These are phyloP conservation scores for Protosalanx chinensis DNA, from an alignment of 2,797 vertebrate species.

Conservation along the genomic window DNA sequence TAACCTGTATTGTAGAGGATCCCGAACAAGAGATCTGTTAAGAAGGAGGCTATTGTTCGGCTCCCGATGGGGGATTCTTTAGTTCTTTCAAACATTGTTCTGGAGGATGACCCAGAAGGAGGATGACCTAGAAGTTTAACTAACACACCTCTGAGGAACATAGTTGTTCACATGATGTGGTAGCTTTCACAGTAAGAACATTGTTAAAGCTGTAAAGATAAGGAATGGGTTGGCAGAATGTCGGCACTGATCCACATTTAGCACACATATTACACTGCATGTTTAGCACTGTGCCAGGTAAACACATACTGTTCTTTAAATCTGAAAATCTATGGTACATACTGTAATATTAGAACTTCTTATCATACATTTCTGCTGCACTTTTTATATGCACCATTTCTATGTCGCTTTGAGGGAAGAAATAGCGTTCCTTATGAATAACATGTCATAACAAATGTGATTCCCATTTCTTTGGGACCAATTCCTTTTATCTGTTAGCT, in stretches of 20 bases:
- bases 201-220: not conserved
- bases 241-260: no score
- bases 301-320: no score
- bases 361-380: no score
- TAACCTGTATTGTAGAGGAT: slow-evolving; percentile 40
- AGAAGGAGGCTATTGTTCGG: slow-evolving; percentile 61
- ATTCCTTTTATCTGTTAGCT: slow-evolving; percentile 28
- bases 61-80: slow-evolving; percentile 58
- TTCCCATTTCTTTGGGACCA: slow-evolving; percentile 21
- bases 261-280: not conserved
- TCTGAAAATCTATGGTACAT: no score
- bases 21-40: slow-evolving; percentile 50
- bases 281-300: slow-evolving; percentile 18
- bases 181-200: slow-evolving; percentile 12
- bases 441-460: slow-evolving; percentile 23
- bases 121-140: slow-evolving; percentile 29
- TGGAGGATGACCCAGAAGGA: slow-evolving; percentile 32
- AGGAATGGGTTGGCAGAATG: no score
- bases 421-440: slow-evolving; percentile 8
- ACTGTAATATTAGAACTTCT: no score
- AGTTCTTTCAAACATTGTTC: slow-evolving; percentile 35
- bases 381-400: no score
- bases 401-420: not conserved
- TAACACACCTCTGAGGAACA: slow-evolving; percentile 30
- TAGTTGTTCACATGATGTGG: not conserved